A percentile compares a stretch with the other conserved stretches of the same genome.
Conservation (phyloP, 2,113 vertebrate genomes). For the Pandion haliaetus region DNA sequence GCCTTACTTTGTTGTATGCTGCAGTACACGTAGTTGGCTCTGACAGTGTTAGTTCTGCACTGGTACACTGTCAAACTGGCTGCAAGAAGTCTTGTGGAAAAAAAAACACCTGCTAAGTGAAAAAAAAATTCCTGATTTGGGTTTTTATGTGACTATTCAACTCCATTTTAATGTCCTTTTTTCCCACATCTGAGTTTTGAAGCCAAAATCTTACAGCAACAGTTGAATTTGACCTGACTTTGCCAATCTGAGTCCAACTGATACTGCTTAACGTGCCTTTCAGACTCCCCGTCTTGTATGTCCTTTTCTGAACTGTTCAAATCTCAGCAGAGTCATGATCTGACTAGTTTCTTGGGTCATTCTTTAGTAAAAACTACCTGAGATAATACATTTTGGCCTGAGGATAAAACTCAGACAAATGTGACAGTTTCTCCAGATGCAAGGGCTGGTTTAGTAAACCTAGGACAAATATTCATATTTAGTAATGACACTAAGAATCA, state of each 20-base stretch:
- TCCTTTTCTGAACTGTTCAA: not conserved
- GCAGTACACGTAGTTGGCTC: not conserved
- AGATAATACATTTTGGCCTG: not conserved
- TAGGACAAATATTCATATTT: not conserved
- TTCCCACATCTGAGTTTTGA: not conserved
- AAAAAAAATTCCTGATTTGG: not conserved
- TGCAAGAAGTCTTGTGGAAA: not conserved
- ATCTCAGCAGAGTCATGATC: not conserved
- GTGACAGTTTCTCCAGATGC: not conserved
- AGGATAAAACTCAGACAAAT: not conserved
- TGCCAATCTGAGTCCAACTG: not conserved
- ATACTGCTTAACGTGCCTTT: not conserved
- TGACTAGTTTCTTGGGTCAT: not conserved
- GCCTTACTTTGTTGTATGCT: conserved; percentile 33
- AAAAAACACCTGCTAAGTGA: not conserved
- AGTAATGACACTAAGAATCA: not conserved
- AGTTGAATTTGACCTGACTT: not conserved
- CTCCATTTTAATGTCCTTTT: not conserved
- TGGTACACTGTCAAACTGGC: conserved; percentile 22
- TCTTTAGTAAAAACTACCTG: not conserved
- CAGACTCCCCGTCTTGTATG: not conserved
- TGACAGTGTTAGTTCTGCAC: conserved; percentile 55
- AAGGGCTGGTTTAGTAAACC: not conserved
- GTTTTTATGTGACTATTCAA: not conserved
- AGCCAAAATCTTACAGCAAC: not conserved